A percentile compares a stretch with the other conserved stretches of the same genome.
Evolutionary conservation across 2,888 invertebrate genomes (phyloP).

Genomic region (Hololepta plana): DNA sequence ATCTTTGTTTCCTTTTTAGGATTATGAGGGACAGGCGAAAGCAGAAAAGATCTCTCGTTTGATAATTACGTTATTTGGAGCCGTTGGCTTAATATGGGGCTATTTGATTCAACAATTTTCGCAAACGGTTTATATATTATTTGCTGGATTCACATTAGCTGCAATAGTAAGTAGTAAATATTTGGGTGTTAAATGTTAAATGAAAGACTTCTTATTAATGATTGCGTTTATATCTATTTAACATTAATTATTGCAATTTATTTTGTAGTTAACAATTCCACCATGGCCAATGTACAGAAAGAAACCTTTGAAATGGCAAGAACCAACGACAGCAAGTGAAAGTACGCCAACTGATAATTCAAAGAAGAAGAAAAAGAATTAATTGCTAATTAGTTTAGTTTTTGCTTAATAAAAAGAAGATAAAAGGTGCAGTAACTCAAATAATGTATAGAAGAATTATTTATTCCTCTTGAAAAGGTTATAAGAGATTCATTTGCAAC

Average conservation of each 20-base stretch:
- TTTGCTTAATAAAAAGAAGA: too few species aligned
- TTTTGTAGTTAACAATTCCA: slow-evolving; percentile 60
- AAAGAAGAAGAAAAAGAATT: slow-evolving; percentile 19
- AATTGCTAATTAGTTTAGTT: too few species aligned
- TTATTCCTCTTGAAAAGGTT: too few species aligned
- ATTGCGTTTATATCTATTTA: slow-evolving; percentile 1
- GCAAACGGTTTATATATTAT: slow-evolving; percentile 82
- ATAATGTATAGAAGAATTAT: too few species aligned
- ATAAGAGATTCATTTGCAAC: too few species aligned
- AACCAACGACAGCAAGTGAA: slow-evolving; percentile 35
- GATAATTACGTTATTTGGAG: slow-evolving; percentile 80
- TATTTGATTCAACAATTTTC: slow-evolving; percentile 91
- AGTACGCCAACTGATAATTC: slow-evolving; percentile 12
- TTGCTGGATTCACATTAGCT: slow-evolving; percentile 78
- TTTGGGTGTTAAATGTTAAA: slow-evolving; percentile 4
- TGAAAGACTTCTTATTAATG: slow-evolving; percentile 2
- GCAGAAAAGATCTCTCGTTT: slow-evolving; percentile 80
- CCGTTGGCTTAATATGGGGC: slow-evolving; percentile 82
- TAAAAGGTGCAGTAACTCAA: too few species aligned
- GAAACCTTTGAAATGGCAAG: slow-evolving; percentile 82
- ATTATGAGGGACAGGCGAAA: slow-evolving; percentile 78
- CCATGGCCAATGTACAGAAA: slow-evolving; percentile 93
- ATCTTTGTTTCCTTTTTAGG: slow-evolving; percentile 31
- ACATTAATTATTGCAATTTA: slow-evolving; percentile 9
- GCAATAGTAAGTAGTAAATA: slow-evolving; percentile 42